Conservation (phyloP, 1,140 invertebrate species). For the Anadara kagoshimensis region DNA sequence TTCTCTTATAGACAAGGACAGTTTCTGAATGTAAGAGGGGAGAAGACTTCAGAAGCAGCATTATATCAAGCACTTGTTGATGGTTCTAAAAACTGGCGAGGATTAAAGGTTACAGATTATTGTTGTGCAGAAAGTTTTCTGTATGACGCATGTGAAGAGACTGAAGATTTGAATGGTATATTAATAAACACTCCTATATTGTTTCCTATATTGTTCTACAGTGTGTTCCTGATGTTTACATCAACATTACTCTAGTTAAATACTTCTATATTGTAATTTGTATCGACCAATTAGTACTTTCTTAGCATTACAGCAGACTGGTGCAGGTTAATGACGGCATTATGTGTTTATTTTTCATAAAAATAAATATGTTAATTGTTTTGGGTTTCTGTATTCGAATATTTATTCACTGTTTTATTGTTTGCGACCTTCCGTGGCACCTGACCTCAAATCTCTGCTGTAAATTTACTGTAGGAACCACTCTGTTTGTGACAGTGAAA, state of each 20-base stretch:
- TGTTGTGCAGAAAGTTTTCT: slow-evolving; percentile 67
- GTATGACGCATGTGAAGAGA: slow-evolving; percentile 32
- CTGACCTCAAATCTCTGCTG: no score
- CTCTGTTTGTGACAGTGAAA: no score
- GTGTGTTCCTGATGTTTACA: neutral
- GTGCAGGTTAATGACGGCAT: no score
- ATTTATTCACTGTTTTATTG: no score
- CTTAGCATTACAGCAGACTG: no score
- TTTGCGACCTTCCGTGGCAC: no score
- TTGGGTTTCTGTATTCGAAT: no score
- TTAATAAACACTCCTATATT: neutral
- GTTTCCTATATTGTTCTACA: neutral
- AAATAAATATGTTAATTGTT: no score
- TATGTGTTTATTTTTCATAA: no score
- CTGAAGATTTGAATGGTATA: neutral
- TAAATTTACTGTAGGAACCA: no score
- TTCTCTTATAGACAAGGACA: slow-evolving; percentile 68
- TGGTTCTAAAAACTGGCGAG: slow-evolving; percentile 42
- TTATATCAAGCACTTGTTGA: slow-evolving; percentile 64
- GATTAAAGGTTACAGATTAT: slow-evolving; percentile 63
- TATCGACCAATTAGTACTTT: no score
- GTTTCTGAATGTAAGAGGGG: slow-evolving; percentile 72
- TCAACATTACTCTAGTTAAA: neutral
- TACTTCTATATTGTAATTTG: no score
- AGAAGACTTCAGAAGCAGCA: slow-evolving; percentile 70